A percentile compares a stretch with the other conserved stretches of the same genome.
Conservation (phyloP, 2,113 vertebrate genomes). For the Pipa parva region DNA sequence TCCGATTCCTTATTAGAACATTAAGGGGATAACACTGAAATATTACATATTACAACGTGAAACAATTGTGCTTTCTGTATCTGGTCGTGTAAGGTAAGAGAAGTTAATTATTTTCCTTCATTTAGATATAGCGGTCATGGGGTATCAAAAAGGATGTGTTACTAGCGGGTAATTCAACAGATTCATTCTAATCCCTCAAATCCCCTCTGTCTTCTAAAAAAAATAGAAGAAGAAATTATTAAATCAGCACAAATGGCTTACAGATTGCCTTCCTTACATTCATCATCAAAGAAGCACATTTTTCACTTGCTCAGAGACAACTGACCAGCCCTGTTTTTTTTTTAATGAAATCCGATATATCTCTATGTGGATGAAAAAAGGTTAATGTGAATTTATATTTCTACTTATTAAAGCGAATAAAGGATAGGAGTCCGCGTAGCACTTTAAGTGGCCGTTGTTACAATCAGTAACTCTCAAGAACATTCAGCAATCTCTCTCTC, state of each 20-base stretch:
- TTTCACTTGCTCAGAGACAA: constrained; percentile 41
- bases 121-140: constrained; percentile 56
- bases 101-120: constrained; percentile 70
- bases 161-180: constrained; percentile 36
- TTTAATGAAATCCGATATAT: constrained; percentile 31
- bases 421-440: constrained; percentile 38
- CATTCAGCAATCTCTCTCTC: constrained; percentile 53
- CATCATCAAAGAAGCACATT: constrained; percentile 49
- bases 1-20: constrained; percentile 55
- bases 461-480: constrained; percentile 67
- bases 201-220: constrained; percentile 32
- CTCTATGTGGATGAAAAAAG: constrained; percentile 40
- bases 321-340: constrained; percentile 28
- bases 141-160: constrained; percentile 49
- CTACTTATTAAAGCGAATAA: constrained; percentile 50
- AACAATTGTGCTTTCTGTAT: constrained; percentile 51
- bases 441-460: constrained; percentile 58
- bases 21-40: constrained; percentile 50
- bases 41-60: constrained; percentile 63
- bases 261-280: constrained; percentile 59
- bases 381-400: constrained; percentile 50
- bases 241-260: constrained; percentile 58
- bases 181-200: constrained; percentile 12
- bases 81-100: constrained; percentile 57
- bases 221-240: constrained; percentile 57